Evolutionary conservation across 2,113 vertebrate species (phyloP).

Genomic region (Hemicordylus capensis): DNA sequence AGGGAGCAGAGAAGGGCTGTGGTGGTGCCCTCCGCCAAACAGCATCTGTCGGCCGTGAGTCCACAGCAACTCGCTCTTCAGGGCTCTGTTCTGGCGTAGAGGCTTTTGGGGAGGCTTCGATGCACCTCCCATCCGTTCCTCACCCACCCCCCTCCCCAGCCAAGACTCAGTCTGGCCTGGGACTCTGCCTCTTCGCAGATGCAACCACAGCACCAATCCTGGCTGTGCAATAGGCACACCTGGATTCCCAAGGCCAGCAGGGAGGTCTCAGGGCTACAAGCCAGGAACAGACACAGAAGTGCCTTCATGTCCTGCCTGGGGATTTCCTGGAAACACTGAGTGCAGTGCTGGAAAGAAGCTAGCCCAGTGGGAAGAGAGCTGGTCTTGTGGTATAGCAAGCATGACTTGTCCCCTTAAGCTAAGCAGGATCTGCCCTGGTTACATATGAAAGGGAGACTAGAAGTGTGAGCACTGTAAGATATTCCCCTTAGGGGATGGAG

Average conservation of each 20-base stretch:
- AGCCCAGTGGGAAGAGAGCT: too few relatives aligned
- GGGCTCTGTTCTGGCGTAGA: not conserved
- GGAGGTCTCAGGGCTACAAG: not conserved
- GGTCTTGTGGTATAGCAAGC: too few relatives aligned
- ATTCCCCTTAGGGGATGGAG: too few relatives aligned
- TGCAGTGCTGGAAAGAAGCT: too few relatives aligned
- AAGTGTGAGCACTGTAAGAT: too few relatives aligned
- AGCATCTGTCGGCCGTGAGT: not conserved
- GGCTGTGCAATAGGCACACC: not conserved
- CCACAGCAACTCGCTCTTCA: not conserved
- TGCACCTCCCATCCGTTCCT: not conserved
- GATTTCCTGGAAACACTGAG: not conserved
- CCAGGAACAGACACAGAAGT: not conserved
- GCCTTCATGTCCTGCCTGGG: not conserved
- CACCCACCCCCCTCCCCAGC: fast-evolving
- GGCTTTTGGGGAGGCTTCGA: too few relatives aligned
- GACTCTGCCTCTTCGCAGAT: too few relatives aligned
- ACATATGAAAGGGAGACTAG: too few relatives aligned
- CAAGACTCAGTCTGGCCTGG: not conserved
- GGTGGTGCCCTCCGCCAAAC: not conserved
- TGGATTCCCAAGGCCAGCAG: too few relatives aligned
- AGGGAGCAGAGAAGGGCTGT: conserved; percentile 8
- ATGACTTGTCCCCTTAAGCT: too few relatives aligned
- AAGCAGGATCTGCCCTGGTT: too few relatives aligned
- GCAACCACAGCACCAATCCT: not conserved